phyloP scores from a whole-genome alignment of 2,888 invertebrate species.

The Protodeltote pygarga region DNA sequence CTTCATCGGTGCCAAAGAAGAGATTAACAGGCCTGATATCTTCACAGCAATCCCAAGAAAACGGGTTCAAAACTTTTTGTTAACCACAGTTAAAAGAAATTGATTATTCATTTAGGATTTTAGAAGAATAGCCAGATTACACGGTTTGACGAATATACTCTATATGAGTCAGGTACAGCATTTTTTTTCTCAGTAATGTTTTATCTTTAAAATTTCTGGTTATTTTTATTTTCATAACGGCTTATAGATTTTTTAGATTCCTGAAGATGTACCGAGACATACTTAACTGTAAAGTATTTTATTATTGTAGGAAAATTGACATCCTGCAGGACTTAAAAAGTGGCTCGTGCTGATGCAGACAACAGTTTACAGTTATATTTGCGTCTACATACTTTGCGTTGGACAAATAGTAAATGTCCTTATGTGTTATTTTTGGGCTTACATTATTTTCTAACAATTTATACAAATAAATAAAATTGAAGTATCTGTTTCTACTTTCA shows the following conservation, averaged over 20 bases:
- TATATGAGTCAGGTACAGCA: conserved; percentile 22
- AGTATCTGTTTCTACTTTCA: too few relatives aligned
- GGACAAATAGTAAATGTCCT: too few relatives aligned
- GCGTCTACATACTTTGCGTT: too few relatives aligned
- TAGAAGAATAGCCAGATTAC: conserved; percentile 29
- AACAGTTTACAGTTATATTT: too few relatives aligned
- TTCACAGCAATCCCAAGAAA: conserved; percentile 51
- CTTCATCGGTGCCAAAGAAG: conserved; percentile 55
- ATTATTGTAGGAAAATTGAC: neutral
- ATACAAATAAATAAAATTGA: too few relatives aligned
- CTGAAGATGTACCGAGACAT: neutral
- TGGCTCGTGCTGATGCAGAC: too few relatives aligned
- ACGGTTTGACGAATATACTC: conserved; percentile 16
- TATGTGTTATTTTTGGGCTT: too few relatives aligned
- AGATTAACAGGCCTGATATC: conserved; percentile 58
- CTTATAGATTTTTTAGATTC: neutral
- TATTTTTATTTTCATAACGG: conserved; percentile 7
- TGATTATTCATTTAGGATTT: conserved; percentile 37
- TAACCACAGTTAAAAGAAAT: conserved; percentile 26
- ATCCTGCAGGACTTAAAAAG: too few relatives aligned
- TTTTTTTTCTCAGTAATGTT: conserved; percentile 7
- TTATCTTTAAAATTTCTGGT: conserved; percentile 5
- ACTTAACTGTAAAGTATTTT: neutral
- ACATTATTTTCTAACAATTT: too few relatives aligned
- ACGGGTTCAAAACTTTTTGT: conserved; percentile 56